Evolutionary conservation across 1,140 invertebrate genomes (phyloP).

Genomic region (Anthonomus grandis): DNA sequence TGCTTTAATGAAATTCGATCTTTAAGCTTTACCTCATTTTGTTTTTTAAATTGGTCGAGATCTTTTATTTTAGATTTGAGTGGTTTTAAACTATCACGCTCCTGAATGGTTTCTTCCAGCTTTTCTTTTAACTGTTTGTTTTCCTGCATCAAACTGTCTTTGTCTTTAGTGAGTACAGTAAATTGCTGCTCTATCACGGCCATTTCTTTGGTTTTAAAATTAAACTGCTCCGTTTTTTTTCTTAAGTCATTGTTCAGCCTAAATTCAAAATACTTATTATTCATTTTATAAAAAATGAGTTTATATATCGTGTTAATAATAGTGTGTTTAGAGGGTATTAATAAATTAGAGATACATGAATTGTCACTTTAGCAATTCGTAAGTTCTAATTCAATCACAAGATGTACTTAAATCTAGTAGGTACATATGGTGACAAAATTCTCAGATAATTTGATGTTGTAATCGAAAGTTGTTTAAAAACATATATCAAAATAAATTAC

Average conservation of each 20-base stretch:
- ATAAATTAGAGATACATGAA: no score
- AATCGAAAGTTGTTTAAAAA: no score
- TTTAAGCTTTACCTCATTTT: slow-evolving; percentile 20
- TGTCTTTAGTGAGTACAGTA: slow-evolving; percentile 15
- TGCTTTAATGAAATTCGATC: background rate
- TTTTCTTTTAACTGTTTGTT: slow-evolving; percentile 21
- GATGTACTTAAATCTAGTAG: no score
- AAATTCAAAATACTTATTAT: no score
- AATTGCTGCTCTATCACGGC: slow-evolving; percentile 22
- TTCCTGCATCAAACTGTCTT: slow-evolving; percentile 15
- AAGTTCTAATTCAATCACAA: no score
- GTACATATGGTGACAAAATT: no score
- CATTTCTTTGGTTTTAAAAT: slow-evolving; percentile 19
- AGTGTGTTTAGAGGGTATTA: no score
- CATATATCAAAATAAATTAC: no score
- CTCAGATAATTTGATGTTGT: no score
- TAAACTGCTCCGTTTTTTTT: slow-evolving; percentile 17
- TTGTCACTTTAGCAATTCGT: no score
- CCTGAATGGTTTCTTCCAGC: slow-evolving; percentile 18
- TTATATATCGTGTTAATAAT: no score
- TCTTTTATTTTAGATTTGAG: slow-evolving; percentile 12
- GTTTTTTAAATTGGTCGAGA: slow-evolving; percentile 18
- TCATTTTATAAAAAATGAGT: no score
- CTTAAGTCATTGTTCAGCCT: slow-evolving; percentile 16
- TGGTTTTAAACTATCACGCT: slow-evolving; percentile 13